Base-by-base conservation (phyloP, 1,140 invertebrate genomes). In the Aphidius ervi region DNA sequence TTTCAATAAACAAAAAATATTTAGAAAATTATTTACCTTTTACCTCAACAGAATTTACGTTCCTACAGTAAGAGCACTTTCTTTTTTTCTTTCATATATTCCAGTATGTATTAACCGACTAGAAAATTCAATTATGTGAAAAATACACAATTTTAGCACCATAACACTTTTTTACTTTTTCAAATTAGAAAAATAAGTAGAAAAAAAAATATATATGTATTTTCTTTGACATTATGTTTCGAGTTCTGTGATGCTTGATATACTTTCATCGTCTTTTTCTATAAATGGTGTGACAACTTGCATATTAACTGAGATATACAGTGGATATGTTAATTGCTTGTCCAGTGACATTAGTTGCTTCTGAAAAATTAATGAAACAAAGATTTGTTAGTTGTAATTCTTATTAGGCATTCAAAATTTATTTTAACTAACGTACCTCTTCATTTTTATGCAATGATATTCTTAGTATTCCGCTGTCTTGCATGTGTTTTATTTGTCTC, bases 261-360 rank as follows among this genome's bases (percentile, higher is more conserved):
- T 57, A 61, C 68, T 70, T 9, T 69, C 67, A 9, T 74, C 68
- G 46, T 74, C 64, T 9, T 45, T 59, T 20, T 56, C 59, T 43
- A 62, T 39, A 41, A 77, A 73, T 10, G 86, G 85, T 48, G 84
- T 84, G 1, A 84, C 84, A 50, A 87, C 83, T 71, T 88, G 77
- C 74, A 89, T 83, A 67, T 88, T 88, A 6, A 87, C 86, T 5
- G 87, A 88, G 71, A 90, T 81, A 46, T 86, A 80, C 47, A 89
- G 66, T 3, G 87, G 88, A 77, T 88, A 88, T 48, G 82, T 81
- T 40, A 87, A 68, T 48, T 86, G 81, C 37, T 81, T 78, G 40
- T 87, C 85, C 41, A 89, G 72, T 8, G 76, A 71, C 78, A 89
- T 82, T n/a, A 89, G 71, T 42, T 83, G 78, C 59, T 79, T 78